Conservation (phyloP, 2,797 vertebrate genomes). For the Caiman crocodilus region DNA sequence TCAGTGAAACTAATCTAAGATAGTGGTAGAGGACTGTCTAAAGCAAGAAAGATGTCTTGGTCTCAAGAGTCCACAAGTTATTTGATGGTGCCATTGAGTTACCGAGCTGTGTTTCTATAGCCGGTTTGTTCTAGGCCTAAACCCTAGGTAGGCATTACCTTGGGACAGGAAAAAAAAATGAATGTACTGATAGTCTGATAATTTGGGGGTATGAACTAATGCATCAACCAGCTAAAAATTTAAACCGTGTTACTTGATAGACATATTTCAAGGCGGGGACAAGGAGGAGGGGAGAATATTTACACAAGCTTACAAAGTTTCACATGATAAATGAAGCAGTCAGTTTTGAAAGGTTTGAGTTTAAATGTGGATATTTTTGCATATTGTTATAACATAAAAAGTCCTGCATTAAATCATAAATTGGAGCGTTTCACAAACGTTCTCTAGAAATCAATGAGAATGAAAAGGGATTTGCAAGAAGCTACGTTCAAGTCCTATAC, state of each 20-base stretch:
- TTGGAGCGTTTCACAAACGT: accelerated
- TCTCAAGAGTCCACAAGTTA: neutral
- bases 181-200: neutral
- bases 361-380: neutral
- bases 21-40: neutral
- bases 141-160: too few species aligned
- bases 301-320: neutral
- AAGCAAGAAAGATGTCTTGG: neutral
- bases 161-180: neutral
- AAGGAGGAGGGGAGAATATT: neutral
- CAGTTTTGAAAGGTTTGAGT: neutral
- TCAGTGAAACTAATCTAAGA: neutral
- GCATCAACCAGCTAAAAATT: neutral
- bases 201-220: neutral
- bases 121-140: neutral
- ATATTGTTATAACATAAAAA: neutral
- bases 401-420: accelerated
- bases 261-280: neutral
- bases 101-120: accelerated
- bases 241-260: neutral
- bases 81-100: too few species aligned
- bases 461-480: neutral
- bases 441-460: neutral
- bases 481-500: neutral
- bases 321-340: neutral